Conservation (phyloP, 2,888 invertebrate genomes). For the Hirtodrosophila trivittata region DNA sequence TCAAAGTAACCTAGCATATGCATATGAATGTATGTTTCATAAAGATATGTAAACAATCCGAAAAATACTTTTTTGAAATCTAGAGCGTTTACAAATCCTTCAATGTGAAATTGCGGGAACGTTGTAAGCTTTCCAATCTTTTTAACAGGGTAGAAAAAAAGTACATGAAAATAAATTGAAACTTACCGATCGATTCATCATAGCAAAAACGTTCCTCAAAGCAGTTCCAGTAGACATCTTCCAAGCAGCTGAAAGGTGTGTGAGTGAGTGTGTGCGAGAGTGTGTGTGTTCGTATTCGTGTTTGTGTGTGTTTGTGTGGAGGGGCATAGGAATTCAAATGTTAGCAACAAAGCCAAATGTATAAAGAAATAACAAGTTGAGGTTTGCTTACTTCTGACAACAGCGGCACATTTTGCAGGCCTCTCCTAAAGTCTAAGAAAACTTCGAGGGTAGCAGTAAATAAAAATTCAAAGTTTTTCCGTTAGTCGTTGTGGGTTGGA, state of each 20-base stretch:
- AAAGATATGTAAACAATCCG: too few species aligned
- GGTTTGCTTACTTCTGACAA: conserved; percentile 81
- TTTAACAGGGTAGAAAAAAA: not conserved
- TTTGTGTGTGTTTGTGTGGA: not conserved
- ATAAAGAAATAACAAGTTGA: conserved; percentile 25
- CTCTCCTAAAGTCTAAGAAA: conserved; percentile 21
- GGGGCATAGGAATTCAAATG: conserved; percentile 39
- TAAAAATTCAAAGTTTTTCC: conserved; percentile 20
- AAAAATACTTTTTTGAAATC: too few species aligned
- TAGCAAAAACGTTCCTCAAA: conserved; percentile 90
- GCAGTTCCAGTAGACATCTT: conserved; percentile 89
- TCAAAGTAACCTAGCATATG: too few species aligned
- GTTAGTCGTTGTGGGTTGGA: conserved; percentile 12
- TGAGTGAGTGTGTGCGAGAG: conserved; percentile 1
- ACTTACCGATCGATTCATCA: conserved; percentile 88
- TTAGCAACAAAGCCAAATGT: conserved; percentile 37
- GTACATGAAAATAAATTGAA: conserved; percentile 32
- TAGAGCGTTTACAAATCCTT: too few species aligned
- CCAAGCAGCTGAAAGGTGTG: conserved; percentile 86
- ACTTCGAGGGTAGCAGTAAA: conserved; percentile 10
- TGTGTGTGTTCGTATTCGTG: not conserved
- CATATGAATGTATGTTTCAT: too few species aligned
- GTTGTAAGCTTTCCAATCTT: not conserved
- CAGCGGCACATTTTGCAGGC: conserved; percentile 82
- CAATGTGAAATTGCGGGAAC: not conserved